These are phyloP conservation scores for Phalacrocorax carbo DNA, from an alignment of 2,113 vertebrate genomes.

Conservation along the genomic window DNA sequence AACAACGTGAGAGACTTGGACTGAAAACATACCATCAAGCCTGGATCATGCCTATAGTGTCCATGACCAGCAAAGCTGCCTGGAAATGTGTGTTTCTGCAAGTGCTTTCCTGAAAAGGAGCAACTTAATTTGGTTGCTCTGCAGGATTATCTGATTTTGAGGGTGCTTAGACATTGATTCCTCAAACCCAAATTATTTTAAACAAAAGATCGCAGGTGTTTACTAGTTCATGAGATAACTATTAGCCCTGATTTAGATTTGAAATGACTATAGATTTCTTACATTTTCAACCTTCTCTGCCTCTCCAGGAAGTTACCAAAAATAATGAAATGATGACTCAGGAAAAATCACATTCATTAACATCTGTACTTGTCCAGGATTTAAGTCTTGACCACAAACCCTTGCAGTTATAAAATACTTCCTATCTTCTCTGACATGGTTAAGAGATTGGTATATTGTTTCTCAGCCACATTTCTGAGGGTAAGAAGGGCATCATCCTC, in stretches of 20 bases:
- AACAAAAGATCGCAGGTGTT: neutral
- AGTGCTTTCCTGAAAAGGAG: neutral
- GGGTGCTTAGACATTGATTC: neutral
- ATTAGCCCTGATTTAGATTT: neutral
- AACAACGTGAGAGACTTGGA: neutral
- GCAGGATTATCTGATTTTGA: neutral
- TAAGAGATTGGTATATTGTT: neutral
- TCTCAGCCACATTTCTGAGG: neutral
- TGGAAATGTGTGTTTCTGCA: neutral
- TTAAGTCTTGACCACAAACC: neutral
- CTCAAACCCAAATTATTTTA: neutral
- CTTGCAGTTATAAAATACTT: neutral
- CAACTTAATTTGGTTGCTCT: neutral
- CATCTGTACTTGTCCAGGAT: neutral
- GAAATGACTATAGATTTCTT: slow-evolving; percentile 4
- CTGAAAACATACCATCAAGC: neutral
- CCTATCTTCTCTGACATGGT: neutral
- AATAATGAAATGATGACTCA: neutral
- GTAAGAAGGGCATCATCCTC: neutral
- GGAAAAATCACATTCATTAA: neutral
- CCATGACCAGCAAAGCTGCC: neutral
- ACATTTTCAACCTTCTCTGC: neutral
- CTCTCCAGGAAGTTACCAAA: neutral
- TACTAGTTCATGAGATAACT: neutral
- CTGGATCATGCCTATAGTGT: neutral